These are phyloP conservation scores for Heliothis virescens DNA, from an alignment of 1,140 invertebrate genomes.

Conservation along the genomic window DNA sequence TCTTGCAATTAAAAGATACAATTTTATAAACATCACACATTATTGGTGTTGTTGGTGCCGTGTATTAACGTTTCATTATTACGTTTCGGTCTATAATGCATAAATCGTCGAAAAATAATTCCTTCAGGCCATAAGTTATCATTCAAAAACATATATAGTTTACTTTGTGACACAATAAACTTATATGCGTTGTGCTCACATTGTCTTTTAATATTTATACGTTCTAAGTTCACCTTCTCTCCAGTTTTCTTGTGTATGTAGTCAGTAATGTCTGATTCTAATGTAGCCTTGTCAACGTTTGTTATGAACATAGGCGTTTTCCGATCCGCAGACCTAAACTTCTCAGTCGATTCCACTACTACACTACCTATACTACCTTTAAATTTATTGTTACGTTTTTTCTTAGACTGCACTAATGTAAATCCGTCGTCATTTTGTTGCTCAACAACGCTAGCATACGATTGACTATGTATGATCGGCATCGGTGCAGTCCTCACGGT, in stretches of 20 bases:
- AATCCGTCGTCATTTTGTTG: too few species aligned
- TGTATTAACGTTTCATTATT: too few species aligned
- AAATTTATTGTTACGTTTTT: too few species aligned
- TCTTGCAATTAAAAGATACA: too few species aligned
- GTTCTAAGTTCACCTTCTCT: background rate
- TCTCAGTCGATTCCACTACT: background rate
- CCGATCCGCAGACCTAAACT: background rate
- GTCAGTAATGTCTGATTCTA: background rate
- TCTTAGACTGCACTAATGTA: too few species aligned
- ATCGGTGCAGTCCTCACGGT: too few species aligned
- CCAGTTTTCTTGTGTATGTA: background rate
- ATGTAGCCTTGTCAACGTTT: background rate
- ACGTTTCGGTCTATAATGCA: background rate
- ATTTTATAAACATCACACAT: too few species aligned
- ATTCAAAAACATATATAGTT: background rate
- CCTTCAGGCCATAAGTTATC: background rate
- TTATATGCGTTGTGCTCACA: background rate
- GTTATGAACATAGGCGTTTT: constrained; percentile 9
- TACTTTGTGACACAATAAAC: background rate
- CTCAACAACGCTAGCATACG: too few species aligned
- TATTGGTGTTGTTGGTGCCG: too few species aligned
- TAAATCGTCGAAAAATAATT: constrained; percentile 7
- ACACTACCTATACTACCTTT: too few species aligned
- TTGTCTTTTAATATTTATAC: background rate
- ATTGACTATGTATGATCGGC: too few species aligned